phyloP scores from a whole-genome alignment of 2,113 vertebrate species.

The Chascanopsetta lugubris region DNA sequence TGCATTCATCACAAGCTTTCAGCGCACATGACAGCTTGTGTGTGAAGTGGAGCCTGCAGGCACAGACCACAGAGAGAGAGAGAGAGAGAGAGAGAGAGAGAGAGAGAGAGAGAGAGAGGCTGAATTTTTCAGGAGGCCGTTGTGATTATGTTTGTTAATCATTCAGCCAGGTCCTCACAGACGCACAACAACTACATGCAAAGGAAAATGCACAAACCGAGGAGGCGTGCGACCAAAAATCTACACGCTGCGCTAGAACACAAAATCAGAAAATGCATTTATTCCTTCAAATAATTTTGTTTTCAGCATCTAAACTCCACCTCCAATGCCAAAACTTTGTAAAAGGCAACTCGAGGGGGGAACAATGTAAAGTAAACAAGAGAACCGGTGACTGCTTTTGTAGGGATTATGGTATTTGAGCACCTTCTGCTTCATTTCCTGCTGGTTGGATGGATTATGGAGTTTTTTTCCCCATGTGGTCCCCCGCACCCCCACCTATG shows the following conservation, averaged over 20 bases:
- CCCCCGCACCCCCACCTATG: no score
- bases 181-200: neutral
- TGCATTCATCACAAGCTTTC: conserved; percentile 27
- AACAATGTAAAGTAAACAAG: no score
- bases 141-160: conserved; percentile 18
- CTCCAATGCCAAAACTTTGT: no score
- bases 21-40: conserved; percentile 2
- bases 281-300: neutral
- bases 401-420: neutral
- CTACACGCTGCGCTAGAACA: neutral
- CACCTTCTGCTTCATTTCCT: neutral
- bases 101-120: neutral
- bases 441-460: no score
- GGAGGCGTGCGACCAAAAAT: neutral
- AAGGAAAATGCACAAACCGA: neutral
- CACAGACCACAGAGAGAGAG: conserved; percentile 1
- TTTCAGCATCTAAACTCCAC: neutral
- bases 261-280: neutral
- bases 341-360: no score
- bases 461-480: no score
- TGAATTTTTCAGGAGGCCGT: conserved; percentile 18
- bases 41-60: conserved; percentile 31
- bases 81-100: neutral
- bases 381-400: neutral
- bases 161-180: conserved; percentile 5